Evolutionary conservation across 2,797 vertebrate genomes (phyloP).

Genomic region (Alcedo atthis): DNA sequence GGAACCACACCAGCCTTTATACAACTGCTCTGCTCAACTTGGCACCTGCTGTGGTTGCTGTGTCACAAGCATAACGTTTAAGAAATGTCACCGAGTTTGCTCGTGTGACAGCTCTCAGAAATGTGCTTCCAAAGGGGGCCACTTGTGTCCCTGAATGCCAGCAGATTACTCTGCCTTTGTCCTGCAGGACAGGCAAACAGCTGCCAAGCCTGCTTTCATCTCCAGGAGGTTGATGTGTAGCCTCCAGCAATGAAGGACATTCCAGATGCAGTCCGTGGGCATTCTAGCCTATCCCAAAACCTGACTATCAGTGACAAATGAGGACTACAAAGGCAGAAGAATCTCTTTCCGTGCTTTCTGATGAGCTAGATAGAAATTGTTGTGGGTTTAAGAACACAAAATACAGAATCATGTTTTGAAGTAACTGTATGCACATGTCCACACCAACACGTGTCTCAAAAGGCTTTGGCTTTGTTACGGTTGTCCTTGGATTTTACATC

Average conservation of each 20-base stretch:
- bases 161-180: not conserved
- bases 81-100: not conserved
- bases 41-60: not conserved
- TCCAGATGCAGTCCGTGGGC: not conserved
- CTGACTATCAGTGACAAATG: not conserved
- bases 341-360: not conserved
- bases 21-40: not conserved
- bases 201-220: not conserved
- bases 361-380: not conserved
- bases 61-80: not conserved
- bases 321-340: not conserved
- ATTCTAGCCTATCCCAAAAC: not conserved
- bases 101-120: not conserved
- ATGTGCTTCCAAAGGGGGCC: not conserved
- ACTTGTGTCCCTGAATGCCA: accelerated
- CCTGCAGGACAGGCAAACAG: accelerated
- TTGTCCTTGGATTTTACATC: not conserved
- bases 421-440: not conserved
- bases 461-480: not conserved
- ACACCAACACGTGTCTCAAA: not conserved
- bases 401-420: not conserved
- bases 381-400: not conserved
- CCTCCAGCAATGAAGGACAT: not conserved
- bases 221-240: not conserved
- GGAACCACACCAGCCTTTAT: not conserved